Evolutionary conservation across 1,140 invertebrate genomes (phyloP).

Genomic region (Ooceraea biroi): DNA sequence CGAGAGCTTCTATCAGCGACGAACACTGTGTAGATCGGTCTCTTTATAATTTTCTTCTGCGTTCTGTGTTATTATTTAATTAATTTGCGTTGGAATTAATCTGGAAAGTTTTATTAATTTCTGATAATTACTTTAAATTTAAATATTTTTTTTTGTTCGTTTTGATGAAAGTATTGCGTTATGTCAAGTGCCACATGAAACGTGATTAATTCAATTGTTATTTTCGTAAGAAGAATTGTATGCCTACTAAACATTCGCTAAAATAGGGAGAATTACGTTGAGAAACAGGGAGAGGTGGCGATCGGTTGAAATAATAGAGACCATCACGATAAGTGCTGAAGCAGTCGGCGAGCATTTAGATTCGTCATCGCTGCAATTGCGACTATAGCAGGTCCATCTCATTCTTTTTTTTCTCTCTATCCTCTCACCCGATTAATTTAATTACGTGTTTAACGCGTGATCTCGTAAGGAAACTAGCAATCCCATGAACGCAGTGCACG

Average conservation of each 20-base stretch:
- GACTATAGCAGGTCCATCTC: slow-evolving; percentile 50
- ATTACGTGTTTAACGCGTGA: slow-evolving; percentile 34
- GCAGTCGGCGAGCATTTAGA: slow-evolving; percentile 42
- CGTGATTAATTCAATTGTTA: no score
- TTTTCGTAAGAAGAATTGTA: no score
- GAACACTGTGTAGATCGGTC: background rate
- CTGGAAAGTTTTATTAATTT: no score
- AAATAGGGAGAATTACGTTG: background rate
- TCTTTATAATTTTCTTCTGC: background rate
- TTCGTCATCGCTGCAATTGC: slow-evolving; percentile 71
- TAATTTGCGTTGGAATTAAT: no score
- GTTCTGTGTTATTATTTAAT: no score
- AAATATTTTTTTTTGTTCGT: no score
- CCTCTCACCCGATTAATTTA: slow-evolving; percentile 47
- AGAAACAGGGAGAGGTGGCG: background rate
- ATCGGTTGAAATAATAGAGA: slow-evolving; percentile 24
- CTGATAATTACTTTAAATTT: no score
- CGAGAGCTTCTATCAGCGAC: background rate
- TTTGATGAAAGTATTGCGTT: no score
- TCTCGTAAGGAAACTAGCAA: slow-evolving; percentile 16
- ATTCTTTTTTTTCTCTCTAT: background rate
- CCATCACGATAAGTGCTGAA: background rate
- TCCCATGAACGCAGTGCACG: background rate
- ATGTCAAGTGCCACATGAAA: no score
- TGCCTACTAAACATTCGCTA: no score